Base-by-base conservation (phyloP, 2,113 vertebrate species). In the Leuciscus idus region DNA sequence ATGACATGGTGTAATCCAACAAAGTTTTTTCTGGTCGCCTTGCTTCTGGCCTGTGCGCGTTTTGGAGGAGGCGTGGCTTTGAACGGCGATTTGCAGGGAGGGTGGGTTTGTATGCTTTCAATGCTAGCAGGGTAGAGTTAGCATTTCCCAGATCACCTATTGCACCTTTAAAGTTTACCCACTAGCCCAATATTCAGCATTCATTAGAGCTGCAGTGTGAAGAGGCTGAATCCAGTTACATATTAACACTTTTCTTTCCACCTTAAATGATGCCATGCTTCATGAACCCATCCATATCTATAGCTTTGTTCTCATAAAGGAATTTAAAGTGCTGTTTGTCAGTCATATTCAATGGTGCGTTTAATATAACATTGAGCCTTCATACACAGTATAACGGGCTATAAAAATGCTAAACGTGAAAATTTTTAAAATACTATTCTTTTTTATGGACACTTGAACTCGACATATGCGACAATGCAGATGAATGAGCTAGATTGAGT, bases 391-490 rank as follows among this genome's bases (percentile, higher is more conserved):
- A n/a, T 26, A 48, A 75, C 1, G 1, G 72, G 43, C 39, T 74
- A 48, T 72, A 26, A 48, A 74, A 48, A 75, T 75, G 12, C 1
- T 48, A 48, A 48, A 23, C 15, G n/a, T 73, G 70, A 73, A 74
- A 2, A 2, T 48, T 26, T 48, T 75, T 4, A 64, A 2, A 6
- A 26, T 15, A 26, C 12, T 23, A 48, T 43, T 26, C 11, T 26
- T 48, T 75, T 75, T 68, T 68, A 17, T 50, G 72, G 43, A 75
- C 72, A 48, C 39, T 50, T 75, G 43, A 50, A 48, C 72, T 28
- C 26, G 43, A 50, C 43, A 75, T 75, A 75, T 50, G 72, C 6
- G n/a, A 75, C n/a, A 75, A 75, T 50, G 46, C n/a, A 75, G 72
- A 75, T 75, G 13, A 48, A 46, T 74, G 39, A 43, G 21, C 70